Base-by-base conservation (phyloP, 2,113 vertebrate genomes). In the Chionodraco myersi region DNA sequence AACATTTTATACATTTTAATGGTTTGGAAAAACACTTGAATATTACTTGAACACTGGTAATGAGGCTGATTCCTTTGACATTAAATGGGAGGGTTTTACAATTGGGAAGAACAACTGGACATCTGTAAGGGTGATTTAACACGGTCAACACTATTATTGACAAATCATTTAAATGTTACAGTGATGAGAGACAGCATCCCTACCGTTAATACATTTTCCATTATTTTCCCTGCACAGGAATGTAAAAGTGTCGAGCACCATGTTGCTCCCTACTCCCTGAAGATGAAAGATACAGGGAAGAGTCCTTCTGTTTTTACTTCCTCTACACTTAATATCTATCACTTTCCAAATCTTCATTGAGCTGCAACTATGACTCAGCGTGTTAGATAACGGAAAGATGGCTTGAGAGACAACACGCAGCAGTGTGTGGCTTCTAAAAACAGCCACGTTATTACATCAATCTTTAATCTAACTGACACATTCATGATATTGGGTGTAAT, bases 291-390 rank as follows among this genome's bases (percentile, higher is more conserved):
- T 57, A 12, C 64, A 61, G 34, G 64, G 61, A 21, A 36, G 45
- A 48, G 41, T 72, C 68, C 59, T 12, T 18, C 60, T 82, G 64
- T 80, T 83, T 88, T 86, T 85, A 83, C 84, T 77, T 86, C 86
- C 84, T 73, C 84, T 81, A 77, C 77, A 56, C 73, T 86, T 86
- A 84, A 89, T 78, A 80, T 85, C 77, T 77, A 84, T 87, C 82
- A 81, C 72, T 90, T 80, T 86, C 36, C 74, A 82, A 86, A 87
- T 85, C 72, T 85, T 85, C 61, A 78, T 76, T 7, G 65, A 85
- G 89, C 89, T 84, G 72, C 47, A 82, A 80, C 64, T 66, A 75
- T 91, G 90, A 90, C 84, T 91, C 90, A 88, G 82, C 64, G 62
- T 56, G 85, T 90, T 79, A 72, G 86, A 86, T 84, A 80, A 91